Evolutionary conservation across 2,888 invertebrate species (phyloP), one percentile per base, ranked within the genome.

Genomic region (Pseudococcus viburni): DNA sequence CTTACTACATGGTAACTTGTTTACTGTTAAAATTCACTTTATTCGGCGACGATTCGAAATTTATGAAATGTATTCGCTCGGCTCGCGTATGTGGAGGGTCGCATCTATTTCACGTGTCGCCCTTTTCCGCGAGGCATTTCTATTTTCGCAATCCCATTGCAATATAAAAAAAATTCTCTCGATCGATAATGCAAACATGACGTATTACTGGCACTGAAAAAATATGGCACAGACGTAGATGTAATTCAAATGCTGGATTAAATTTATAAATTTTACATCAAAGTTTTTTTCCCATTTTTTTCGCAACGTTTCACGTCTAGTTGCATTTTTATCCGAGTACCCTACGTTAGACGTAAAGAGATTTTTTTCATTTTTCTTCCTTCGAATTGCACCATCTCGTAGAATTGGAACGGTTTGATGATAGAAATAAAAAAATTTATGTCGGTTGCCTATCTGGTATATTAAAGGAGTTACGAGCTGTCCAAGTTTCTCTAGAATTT

Each of bases 391-490:
- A 15, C 22, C 22, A 64, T 22, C 64, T 33, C n/a, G 1, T 33
- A 0, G 7, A 73, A 73, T 17, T 73, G 33, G 33, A 73, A 73
- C 33, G 39, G 1, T 73, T 73, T 73, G 73, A 73, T 39, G 73
- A 73, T 73, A n/a, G 73, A 33, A 73, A 73, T 73, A 73, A 73
- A 73, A 73, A 33, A 33, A 33, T 73, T 26, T 73, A 73, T 73
- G 33, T 73, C 22, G 64, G 22, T 64, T 8, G 73, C 73, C 73
- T 73, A 33, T 73, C 33, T 73, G 33, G 17, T 73, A 73, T 73
- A 73, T 73, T 73, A 73, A 33, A 73, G 17, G 73, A 73, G 73
- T 73, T 73, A 33, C 15, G 73, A 73, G 73, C 73, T 73, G 73
- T 73, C 33, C 73, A 73, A 73, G 73, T 73, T 73, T 73, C 33